Conservation (phyloP, 2,797 vertebrate genomes). For the Dromococcyx pavoninus region DNA sequence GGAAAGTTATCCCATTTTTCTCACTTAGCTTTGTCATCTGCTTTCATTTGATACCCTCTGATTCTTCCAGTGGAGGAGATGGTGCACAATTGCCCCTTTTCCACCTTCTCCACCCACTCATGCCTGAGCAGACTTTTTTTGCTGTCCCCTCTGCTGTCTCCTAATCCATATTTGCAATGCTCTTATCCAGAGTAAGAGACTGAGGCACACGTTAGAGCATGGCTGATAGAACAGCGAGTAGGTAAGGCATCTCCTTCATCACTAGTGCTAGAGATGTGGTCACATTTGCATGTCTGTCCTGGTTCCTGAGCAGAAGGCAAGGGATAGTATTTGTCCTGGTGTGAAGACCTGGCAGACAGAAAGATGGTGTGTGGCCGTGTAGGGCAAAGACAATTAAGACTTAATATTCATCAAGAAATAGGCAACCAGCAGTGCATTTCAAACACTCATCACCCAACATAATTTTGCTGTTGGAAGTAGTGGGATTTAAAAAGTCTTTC, state of each 20-base stretch:
- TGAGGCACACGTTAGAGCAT: background rate
- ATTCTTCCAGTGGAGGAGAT: background rate
- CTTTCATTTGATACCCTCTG: background rate
- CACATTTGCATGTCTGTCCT: fast-evolving
- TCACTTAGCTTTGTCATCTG: background rate
- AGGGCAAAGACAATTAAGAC: constrained; percentile 25
- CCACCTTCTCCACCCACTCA: background rate
- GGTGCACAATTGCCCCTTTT: background rate
- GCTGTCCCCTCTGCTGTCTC: background rate
- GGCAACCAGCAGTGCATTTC: constrained; percentile 48
- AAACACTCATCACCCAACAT: background rate
- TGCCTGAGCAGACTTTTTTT: background rate
- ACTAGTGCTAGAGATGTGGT: background rate
- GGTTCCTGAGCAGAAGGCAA: fast-evolving
- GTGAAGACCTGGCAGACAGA: constrained; percentile 12
- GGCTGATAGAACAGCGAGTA: background rate
- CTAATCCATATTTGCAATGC: background rate
- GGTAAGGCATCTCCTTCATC: background rate
- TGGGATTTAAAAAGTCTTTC: constrained; percentile 19
- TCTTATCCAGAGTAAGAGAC: background rate
- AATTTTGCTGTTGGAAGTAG: constrained; percentile 48
- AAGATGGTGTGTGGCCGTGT: background rate
- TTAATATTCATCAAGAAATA: constrained; percentile 52
- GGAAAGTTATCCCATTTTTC: background rate
- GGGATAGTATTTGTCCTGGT: background rate